phyloP scores from a whole-genome alignment of 2,888 invertebrate species.

The Phasia obesa region DNA sequence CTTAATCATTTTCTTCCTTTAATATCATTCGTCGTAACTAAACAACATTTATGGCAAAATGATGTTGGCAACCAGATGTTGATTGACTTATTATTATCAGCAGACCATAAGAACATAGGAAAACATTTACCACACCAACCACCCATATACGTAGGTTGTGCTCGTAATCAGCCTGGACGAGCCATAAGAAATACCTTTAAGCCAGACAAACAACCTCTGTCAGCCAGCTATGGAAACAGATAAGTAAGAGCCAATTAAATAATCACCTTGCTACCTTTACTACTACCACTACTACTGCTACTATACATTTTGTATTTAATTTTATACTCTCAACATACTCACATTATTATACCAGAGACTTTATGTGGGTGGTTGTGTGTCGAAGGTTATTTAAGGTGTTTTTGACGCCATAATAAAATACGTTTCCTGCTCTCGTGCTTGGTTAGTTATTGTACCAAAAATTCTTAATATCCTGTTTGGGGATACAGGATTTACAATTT shows the following conservation, averaged over 20 bases:
- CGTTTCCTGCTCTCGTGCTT: constrained; percentile 49
- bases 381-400: constrained; percentile 56
- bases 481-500: constrained; percentile 53
- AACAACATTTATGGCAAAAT: constrained; percentile 38
- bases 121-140: constrained; percentile 60
- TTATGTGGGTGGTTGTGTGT: neutral
- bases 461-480: constrained; percentile 69
- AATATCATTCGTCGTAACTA: constrained; percentile 34
- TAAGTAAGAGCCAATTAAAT: constrained; percentile 69
- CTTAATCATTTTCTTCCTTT: constrained; percentile 17
- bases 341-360: neutral
- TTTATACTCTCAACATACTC: neutral
- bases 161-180: constrained; percentile 1
- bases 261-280: constrained; percentile 55
- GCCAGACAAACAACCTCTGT: constrained; percentile 41
- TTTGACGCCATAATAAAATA: constrained; percentile 68
- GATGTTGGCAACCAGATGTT: constrained; percentile 70
- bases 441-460: constrained; percentile 65
- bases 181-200: constrained; percentile 28
- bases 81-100: constrained; percentile 71
- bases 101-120: constrained; percentile 58
- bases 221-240: constrained; percentile 30
- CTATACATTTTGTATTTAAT: neutral
- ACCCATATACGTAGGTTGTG: constrained; percentile 4
- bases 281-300: neutral